phyloP scores from a whole-genome alignment of 2,113 vertebrate genomes.

The Candoia aspera region DNA sequence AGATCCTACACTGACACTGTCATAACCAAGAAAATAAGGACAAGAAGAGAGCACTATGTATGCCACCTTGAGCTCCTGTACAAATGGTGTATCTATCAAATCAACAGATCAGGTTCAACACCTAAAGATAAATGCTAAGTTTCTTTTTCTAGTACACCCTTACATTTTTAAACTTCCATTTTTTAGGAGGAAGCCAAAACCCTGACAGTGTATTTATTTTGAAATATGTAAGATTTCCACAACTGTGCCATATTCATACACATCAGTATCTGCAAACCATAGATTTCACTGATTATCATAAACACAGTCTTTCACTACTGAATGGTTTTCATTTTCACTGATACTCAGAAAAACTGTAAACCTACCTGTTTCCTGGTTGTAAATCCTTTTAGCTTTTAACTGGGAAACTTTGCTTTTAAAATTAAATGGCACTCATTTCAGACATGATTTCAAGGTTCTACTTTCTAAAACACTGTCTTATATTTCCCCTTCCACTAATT shows the following conservation, averaged over 20 bases:
- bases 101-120: background rate
- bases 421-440: slow-evolving; percentile 56
- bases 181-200: background rate
- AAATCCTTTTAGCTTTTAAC: slow-evolving; percentile 44
- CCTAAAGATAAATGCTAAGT: background rate
- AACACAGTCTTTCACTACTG: background rate
- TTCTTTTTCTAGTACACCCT: background rate
- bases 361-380: slow-evolving; percentile 68
- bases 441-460: slow-evolving; percentile 47
- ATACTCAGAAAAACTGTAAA: slow-evolving; percentile 55
- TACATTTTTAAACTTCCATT: background rate
- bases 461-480: slow-evolving; percentile 45
- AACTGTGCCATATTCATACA: background rate
- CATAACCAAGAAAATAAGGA: background rate
- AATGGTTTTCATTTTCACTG: background rate
- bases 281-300: background rate
- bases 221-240: background rate
- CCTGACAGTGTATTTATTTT: background rate
- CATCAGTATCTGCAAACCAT: background rate
- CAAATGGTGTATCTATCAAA: background rate
- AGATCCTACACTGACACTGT: background rate
- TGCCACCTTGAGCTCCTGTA: background rate
- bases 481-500: slow-evolving; percentile 52
- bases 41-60: background rate
- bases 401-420: slow-evolving; percentile 41